phyloP scores from a whole-genome alignment of 2,797 vertebrate species.

The Oreochromis grahami region DNA sequence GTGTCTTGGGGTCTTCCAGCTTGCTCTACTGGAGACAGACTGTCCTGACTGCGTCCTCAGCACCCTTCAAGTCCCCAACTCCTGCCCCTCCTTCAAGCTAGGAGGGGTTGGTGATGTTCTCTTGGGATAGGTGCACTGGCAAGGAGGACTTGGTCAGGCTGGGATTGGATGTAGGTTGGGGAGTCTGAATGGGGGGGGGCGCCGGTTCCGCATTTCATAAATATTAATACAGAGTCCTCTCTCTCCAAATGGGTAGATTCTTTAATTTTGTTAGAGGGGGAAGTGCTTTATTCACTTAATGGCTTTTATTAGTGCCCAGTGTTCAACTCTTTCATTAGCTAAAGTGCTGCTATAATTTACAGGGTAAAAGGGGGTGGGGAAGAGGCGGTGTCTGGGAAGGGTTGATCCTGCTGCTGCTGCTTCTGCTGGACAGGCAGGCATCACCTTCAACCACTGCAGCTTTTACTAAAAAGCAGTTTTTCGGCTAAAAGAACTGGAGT shows the following conservation, averaged over 20 bases:
- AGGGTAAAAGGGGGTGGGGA: conserved; percentile 69
- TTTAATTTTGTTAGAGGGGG: conserved; percentile 88
- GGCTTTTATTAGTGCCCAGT: conserved; percentile 86
- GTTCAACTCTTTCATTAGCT: conserved; percentile 89
- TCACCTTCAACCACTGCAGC: conserved; percentile 54
- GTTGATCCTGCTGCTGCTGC: conserved; percentile 64
- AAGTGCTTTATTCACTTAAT: conserved; percentile 90
- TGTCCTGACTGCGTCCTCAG: conserved; percentile 76
- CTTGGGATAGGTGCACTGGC: conserved; percentile 78
- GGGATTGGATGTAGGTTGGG: conserved; percentile 67
- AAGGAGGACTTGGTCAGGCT: conserved; percentile 69
- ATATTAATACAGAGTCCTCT: conserved; percentile 85
- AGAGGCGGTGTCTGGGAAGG: conserved; percentile 60
- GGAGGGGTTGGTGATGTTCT: conserved; percentile 74
- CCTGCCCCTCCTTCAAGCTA: conserved; percentile 74
- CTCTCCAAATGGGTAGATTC: conserved; percentile 78
- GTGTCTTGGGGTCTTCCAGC: conserved; percentile 62
- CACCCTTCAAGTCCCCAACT: conserved; percentile 74
- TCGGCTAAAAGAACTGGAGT: not conserved
- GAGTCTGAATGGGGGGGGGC: conserved; percentile 47
- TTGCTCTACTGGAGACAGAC: conserved; percentile 73
- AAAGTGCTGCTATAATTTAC: conserved; percentile 90
- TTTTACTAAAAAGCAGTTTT: conserved; percentile 28
- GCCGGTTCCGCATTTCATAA: conserved; percentile 83
- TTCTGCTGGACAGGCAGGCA: conserved; percentile 51